phyloP scores from a whole-genome alignment of 2,888 invertebrate species.

The Microplitis deprimator region DNA sequence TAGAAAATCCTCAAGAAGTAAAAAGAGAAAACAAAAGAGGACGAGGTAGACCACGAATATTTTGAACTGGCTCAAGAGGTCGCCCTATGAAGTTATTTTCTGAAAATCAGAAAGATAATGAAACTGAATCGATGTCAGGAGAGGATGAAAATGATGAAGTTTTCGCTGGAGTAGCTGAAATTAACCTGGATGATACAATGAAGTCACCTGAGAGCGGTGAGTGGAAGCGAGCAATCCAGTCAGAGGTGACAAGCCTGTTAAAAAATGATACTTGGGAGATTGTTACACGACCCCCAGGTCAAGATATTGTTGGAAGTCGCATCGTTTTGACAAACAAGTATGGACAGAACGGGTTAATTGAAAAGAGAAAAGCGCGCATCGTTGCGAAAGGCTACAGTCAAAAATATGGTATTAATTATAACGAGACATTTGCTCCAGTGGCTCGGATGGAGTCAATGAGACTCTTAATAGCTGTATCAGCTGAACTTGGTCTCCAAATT shows the following conservation, averaged over 20 bases:
- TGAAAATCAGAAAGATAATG: background rate
- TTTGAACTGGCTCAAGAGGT: constrained; percentile 32
- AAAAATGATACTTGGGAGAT: constrained; percentile 33
- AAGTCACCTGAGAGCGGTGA: background rate
- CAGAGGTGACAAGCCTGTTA: constrained; percentile 30
- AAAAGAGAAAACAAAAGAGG: constrained; percentile 11
- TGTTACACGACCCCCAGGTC: background rate
- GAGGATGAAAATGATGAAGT: background rate
- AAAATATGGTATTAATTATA: constrained; percentile 24
- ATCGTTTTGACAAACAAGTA: constrained; percentile 37
- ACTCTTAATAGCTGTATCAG: constrained; percentile 11
- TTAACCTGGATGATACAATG: constrained; percentile 31
- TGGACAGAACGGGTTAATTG: constrained; percentile 22
- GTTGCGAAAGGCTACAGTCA: constrained; percentile 39
- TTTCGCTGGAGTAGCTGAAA: constrained; percentile 28
- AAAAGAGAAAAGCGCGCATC: constrained; percentile 30
- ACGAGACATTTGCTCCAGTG: constrained; percentile 42
- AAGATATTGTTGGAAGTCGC: constrained; percentile 30
- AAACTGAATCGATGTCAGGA: background rate
- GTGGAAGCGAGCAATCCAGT: constrained; percentile 28
- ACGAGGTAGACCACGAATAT: constrained; percentile 30
- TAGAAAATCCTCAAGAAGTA: constrained; percentile 6
- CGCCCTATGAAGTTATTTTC: constrained; percentile 14
- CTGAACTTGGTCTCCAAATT: constrained; percentile 1
- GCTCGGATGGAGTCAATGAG: constrained; percentile 23